Percentiles rank a stretch among this genome's conserved stretches.
Conservation (phyloP, 2,888 invertebrate genomes). For the Dryobota labecula region DNA sequence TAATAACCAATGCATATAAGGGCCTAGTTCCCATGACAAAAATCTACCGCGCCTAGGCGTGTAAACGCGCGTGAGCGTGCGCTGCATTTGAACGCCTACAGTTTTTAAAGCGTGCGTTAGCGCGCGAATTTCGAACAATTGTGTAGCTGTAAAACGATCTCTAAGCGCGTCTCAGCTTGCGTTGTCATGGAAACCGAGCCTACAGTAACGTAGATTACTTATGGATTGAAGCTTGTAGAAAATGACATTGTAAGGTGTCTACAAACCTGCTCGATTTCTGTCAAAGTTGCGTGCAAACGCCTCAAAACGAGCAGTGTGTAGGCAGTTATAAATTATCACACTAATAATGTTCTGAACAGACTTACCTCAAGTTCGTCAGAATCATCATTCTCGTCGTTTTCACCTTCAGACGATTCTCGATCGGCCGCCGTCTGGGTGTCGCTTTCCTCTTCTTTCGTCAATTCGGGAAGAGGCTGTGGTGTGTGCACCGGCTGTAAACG, state of each 20-base stretch:
- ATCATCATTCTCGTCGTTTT: constrained; percentile 92
- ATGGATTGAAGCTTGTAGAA: constrained; percentile 24
- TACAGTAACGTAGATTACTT: background rate
- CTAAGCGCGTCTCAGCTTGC: background rate
- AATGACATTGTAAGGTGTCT: constrained; percentile 3
- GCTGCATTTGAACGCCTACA: constrained; percentile 14
- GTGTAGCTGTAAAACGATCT: background rate
- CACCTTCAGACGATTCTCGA: constrained; percentile 90
- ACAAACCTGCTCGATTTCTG: constrained; percentile 36
- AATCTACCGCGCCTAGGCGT: background rate
- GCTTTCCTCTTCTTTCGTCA: constrained; percentile 75
- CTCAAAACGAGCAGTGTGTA: constrained; percentile 41
- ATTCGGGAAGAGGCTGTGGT: constrained; percentile 69
- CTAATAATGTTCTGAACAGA: background rate
- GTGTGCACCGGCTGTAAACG: constrained; percentile 71
- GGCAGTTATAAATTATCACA: constrained; percentile 8
- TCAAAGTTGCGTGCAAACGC: constrained; percentile 12
- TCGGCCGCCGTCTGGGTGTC: constrained; percentile 80
- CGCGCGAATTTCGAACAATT: background rate
- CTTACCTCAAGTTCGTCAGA: constrained; percentile 92
- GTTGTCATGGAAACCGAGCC: background rate
- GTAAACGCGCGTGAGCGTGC: constrained; percentile 13
- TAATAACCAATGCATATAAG: background rate
- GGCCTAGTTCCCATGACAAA: background rate
- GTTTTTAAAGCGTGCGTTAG: constrained; percentile 15